These are phyloP conservation scores for Hololepta plana DNA, from an alignment of 2,888 invertebrate genomes.

Conservation along the genomic window DNA sequence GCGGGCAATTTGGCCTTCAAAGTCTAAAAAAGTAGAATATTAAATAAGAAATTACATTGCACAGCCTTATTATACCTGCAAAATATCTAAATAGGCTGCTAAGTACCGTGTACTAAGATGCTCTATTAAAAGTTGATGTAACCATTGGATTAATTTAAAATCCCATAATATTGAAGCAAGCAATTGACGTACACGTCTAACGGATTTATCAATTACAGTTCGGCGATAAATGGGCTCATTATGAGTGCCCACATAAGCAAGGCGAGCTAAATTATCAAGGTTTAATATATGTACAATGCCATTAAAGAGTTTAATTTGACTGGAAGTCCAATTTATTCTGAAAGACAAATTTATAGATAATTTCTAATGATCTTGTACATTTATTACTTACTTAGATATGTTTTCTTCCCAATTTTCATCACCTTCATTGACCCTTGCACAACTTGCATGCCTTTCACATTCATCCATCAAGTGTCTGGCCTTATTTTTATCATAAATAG, in stretches of 20 bases:
- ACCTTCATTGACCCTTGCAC: constrained; percentile 35
- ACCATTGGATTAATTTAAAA: constrained; percentile 52
- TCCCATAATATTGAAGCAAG: constrained; percentile 59
- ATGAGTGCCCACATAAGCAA: constrained; percentile 36
- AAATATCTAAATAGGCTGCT: constrained; percentile 55
- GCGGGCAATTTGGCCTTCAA: constrained; percentile 49
- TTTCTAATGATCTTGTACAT: background rate
- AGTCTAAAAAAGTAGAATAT: constrained; percentile 23
- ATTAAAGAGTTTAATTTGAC: constrained; percentile 46
- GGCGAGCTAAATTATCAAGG: constrained; percentile 41
- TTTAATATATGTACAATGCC: constrained; percentile 47
- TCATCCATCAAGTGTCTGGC: constrained; percentile 51
- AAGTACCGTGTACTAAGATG: constrained; percentile 45
- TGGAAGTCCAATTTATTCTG: constrained; percentile 42
- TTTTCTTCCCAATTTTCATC: constrained; percentile 55
- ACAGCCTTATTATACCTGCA: constrained; percentile 35
- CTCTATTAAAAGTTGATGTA: constrained; percentile 54
- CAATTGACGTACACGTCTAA: constrained; percentile 44
- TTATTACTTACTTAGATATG: constrained; percentile 35
- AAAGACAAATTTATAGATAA: constrained; percentile 10
- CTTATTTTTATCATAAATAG: constrained; percentile 38
- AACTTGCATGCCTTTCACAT: constrained; percentile 43
- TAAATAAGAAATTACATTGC: constrained; percentile 3
- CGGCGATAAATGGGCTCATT: constrained; percentile 53
- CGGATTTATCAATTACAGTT: constrained; percentile 51